Base-by-base conservation (phyloP, 2,113 vertebrate species). In the Cygnus buccinator region DNA sequence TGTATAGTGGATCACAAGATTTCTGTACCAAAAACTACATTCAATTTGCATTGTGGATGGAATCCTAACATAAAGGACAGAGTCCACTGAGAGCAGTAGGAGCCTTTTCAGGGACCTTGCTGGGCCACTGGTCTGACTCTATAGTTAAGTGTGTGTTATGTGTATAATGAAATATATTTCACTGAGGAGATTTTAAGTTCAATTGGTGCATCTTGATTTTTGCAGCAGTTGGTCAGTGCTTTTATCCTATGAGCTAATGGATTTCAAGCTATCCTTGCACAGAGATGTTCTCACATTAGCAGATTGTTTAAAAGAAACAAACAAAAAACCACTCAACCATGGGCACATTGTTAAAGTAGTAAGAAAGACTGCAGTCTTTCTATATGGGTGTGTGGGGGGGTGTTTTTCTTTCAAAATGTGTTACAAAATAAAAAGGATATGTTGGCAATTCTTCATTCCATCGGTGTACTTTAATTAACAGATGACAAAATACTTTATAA, bases 371-470 rank as follows among this genome's bases (percentile, higher is more conserved):
- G 50, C 37, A 72, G 9, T 65, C 31, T 62, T 87, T 58, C 33
- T 65, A 0, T 35, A 14, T 33, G 23, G 23, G 50, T 50, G 31
- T 22, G 26, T 6, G 11, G 4, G 19, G 10, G n/a, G 2, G 2
- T 43, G 5, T 5, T 54, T 72, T 67, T 88, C 57, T 46, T 55
- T 85, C 37, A 54, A 71, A 75, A 68, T 59, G 21, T 10, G 59
- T 92, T 44, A 35, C 15, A 78, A 75, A 75, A 46, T 41, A 21
- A n/a, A 54, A 46, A 17, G 15, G 9, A 59, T 54, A 31, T 0
- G 3, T 33, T 57, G 43, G 37, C 16, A 77, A 2, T 87, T 85
- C 17, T 81, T 89, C 23, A 72, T 75, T 39, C 9, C 33, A 76
- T 14, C 13, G 50, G 12, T 22, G 16, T 73, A 13, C 23, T 68